Percentiles rank a stretch among this genome's conserved stretches.
Conservation (phyloP, 2,113 vertebrate species). For the Anguilla rostrata region DNA sequence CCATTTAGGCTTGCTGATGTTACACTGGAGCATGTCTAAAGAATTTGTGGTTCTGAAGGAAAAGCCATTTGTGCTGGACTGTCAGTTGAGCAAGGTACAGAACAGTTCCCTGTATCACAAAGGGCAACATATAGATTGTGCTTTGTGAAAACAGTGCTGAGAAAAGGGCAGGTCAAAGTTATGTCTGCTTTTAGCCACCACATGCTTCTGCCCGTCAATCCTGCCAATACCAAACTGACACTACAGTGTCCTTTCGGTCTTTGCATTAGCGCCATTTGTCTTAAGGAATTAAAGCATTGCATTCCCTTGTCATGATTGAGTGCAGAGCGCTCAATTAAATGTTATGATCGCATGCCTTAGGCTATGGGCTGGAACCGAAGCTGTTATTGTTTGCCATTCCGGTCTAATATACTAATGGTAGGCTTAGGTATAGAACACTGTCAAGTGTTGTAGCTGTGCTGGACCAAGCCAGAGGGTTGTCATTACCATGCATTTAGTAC, state of each 20-base stretch:
- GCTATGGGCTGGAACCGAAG: constrained; percentile 37
- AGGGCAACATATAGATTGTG: not conserved
- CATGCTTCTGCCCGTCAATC: constrained; percentile 46
- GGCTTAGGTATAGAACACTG: constrained; percentile 29
- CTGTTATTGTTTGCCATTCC: constrained; percentile 46
- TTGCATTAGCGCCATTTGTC: constrained; percentile 51
- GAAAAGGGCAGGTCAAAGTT: not conserved
- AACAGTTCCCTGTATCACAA: not conserved
- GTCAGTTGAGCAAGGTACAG: not conserved
- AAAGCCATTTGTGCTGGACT: not conserved
- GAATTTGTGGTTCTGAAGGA: not conserved
- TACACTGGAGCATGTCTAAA: constrained; percentile 13
- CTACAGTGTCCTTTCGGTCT: constrained; percentile 54
- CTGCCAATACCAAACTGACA: constrained; percentile 53
- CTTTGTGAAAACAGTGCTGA: not conserved
- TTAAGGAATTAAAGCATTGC: constrained; percentile 54
- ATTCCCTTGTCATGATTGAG: constrained; percentile 52
- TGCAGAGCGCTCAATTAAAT: constrained; percentile 58
- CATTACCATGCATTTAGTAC: constrained; percentile 43
- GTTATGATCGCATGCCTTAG: constrained; percentile 47
- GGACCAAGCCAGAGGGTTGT: constrained; percentile 36
- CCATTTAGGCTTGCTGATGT: constrained; percentile 27
- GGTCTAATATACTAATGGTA: constrained; percentile 50
- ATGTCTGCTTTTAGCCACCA: constrained; percentile 6
- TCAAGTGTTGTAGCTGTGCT: constrained; percentile 35